These are phyloP conservation scores for Anadara kagoshimensis DNA, from an alignment of 1,140 invertebrate genomes.

Conservation along the genomic window DNA sequence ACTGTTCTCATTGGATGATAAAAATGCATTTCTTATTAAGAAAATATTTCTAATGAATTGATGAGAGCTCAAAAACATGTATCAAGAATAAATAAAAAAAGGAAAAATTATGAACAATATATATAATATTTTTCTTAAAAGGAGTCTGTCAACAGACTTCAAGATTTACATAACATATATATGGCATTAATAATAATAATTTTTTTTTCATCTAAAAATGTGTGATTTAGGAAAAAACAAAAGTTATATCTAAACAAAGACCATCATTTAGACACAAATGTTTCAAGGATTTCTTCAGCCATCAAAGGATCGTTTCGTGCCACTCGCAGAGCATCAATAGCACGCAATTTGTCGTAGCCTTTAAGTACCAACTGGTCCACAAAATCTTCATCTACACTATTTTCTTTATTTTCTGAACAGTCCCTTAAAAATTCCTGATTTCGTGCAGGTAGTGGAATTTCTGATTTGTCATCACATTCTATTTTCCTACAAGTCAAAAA, in stretches of 20 bases:
- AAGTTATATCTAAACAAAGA: slow-evolving; percentile 12
- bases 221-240: slow-evolving; percentile 17
- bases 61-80: too few species aligned
- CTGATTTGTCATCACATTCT: slow-evolving; percentile 71
- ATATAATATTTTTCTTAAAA: too few species aligned
- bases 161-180: too few species aligned
- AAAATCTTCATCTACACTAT: slow-evolving; percentile 88
- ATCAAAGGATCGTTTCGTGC: slow-evolving; percentile 94
- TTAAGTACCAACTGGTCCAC: slow-evolving; percentile 90
- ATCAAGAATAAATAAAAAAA: too few species aligned
- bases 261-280: slow-evolving; percentile 80
- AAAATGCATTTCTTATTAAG: too few species aligned
- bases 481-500: slow-evolving; percentile 55
- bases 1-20: too few species aligned
- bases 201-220: background rate
- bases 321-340: slow-evolving; percentile 91
- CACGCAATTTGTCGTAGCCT: slow-evolving; percentile 91
- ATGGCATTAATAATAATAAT: too few species aligned
- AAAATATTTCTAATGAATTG: too few species aligned
- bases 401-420: slow-evolving; percentile 71
- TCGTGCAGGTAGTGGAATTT: slow-evolving; percentile 61
- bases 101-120: too few species aligned
- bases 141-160: too few species aligned
- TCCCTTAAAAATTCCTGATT: slow-evolving; percentile 45
- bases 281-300: slow-evolving; percentile 95